Conservation (phyloP, 2,888 invertebrate genomes). For the Hypena proboscidalis region DNA sequence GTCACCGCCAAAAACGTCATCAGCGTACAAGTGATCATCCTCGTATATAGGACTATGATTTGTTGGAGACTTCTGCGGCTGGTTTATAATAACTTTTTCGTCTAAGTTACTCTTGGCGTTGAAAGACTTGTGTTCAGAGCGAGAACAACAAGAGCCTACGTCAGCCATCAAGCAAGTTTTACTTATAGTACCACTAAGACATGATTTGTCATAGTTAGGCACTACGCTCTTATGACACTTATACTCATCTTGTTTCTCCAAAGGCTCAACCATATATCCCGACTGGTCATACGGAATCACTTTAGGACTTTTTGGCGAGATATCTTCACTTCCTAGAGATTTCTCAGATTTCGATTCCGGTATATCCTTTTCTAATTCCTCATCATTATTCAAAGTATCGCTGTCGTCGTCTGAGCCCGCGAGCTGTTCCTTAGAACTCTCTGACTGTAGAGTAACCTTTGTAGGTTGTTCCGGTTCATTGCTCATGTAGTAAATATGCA, state of each 20-base stretch:
- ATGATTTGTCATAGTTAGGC: constrained; percentile 78
- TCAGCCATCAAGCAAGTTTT: constrained; percentile 79
- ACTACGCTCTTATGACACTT: constrained; percentile 72
- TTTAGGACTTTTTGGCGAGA: constrained; percentile 65
- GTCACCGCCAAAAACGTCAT: constrained; percentile 87
- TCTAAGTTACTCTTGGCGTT: constrained; percentile 67
- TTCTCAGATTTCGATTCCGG: constrained; percentile 79
- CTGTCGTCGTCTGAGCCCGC: constrained; percentile 89
- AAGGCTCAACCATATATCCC: constrained; percentile 80
- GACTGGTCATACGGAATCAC: constrained; percentile 80
- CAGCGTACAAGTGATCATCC: constrained; percentile 84
- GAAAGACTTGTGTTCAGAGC: constrained; percentile 72
- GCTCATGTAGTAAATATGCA: constrained; percentile 92
- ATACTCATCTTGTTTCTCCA: constrained; percentile 71
- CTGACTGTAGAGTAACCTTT: constrained; percentile 89
- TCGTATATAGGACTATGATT: constrained; percentile 86
- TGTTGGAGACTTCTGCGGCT: constrained; percentile 86
- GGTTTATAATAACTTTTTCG: constrained; percentile 85
- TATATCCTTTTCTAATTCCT: constrained; percentile 84
- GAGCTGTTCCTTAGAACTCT: constrained; percentile 87
- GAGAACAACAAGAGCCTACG: constrained; percentile 76
- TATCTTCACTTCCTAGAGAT: constrained; percentile 61
- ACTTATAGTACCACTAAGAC: constrained; percentile 76
- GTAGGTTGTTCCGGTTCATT: constrained; percentile 92
- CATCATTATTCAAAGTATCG: constrained; percentile 88